Conservation (phyloP, 2,888 invertebrate species). For the Chrysodeixis includens region DNA sequence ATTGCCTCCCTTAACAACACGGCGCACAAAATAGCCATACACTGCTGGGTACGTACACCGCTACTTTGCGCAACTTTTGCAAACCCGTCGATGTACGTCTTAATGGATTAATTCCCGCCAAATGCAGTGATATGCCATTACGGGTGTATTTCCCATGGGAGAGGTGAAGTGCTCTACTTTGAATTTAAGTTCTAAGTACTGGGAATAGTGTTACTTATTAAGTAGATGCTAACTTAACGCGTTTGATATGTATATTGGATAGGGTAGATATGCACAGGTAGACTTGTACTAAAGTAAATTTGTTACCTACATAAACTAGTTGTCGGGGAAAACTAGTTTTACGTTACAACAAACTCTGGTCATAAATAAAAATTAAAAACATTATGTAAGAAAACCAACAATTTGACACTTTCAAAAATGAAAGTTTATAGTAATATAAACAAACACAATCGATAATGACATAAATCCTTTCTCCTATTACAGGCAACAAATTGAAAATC, state of each 20-base stretch:
- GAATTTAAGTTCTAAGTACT: not conserved
- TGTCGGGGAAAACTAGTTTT: not conserved
- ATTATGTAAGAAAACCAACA: no score
- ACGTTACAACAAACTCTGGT: no score
- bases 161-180: not conserved
- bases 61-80: not conserved
- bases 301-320: not conserved
- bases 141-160: not conserved
- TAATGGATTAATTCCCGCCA: constrained; percentile 1
- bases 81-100: constrained; percentile 1
- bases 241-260: not conserved
- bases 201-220: not conserved
- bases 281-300: not conserved
- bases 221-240: not conserved
- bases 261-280: not conserved
- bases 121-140: not conserved
- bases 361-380: no score
- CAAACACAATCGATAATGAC: no score
- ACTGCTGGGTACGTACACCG: not conserved
- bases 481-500: no score
- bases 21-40: constrained; percentile 2
- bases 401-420: no score
- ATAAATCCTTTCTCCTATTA: no score
- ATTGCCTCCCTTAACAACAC: constrained; percentile 32
- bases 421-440: no score